Evolutionary conservation across 1,140 invertebrate species (phyloP).

Genomic region (Lanistes nyassanus): DNA sequence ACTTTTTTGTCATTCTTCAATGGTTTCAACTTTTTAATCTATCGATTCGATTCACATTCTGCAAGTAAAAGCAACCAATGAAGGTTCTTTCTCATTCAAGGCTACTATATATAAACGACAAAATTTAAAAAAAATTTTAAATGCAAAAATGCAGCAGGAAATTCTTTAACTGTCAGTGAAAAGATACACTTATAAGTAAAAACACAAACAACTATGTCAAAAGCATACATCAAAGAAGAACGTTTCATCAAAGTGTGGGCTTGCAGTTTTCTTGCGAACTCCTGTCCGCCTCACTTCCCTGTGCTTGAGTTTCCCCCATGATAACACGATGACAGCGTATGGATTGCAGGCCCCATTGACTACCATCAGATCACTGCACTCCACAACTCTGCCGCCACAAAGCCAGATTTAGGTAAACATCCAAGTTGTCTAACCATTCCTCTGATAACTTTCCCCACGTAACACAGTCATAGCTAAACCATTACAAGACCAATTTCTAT

Average conservation of each 20-base stretch:
- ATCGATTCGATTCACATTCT: too few relatives aligned
- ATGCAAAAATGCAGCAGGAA: too few relatives aligned
- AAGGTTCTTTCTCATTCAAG: too few relatives aligned
- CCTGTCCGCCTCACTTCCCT: constrained; percentile 86
- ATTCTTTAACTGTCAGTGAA: too few relatives aligned
- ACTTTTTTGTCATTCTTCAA: too few relatives aligned
- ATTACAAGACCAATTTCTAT: neutral
- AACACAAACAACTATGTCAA: too few relatives aligned
- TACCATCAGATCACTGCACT: constrained; percentile 87
- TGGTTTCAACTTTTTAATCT: too few relatives aligned
- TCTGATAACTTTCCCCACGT: neutral
- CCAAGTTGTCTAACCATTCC: neutral
- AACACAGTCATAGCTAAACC: neutral
- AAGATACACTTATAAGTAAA: too few relatives aligned
- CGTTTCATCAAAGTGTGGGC: constrained; percentile 87
- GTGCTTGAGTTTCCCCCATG: constrained; percentile 76
- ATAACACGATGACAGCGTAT: constrained; percentile 82
- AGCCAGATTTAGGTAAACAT: neutral
- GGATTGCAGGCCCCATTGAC: constrained; percentile 92
- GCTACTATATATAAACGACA: too few relatives aligned
- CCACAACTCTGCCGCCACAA: constrained; percentile 73
- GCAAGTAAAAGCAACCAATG: too few relatives aligned
- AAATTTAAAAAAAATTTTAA: too few relatives aligned
- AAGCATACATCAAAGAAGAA: constrained; percentile 84
- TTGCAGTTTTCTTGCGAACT: constrained; percentile 88